Base-by-base conservation (phyloP, 2,888 invertebrate species). In the Adineta ricciae region DNA sequence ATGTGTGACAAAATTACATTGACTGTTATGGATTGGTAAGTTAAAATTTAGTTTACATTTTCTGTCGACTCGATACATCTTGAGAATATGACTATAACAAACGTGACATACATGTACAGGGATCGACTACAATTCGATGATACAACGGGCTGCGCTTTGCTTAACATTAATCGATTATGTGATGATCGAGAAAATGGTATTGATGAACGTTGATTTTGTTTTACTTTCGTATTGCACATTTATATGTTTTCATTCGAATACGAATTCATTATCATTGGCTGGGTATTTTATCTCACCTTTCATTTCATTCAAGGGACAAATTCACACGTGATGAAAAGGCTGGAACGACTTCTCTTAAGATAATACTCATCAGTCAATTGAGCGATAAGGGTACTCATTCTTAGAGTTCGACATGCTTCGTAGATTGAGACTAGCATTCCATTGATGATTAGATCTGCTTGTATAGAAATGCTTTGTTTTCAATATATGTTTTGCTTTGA, bases 1-100 rank as follows among this genome's bases (percentile, higher is more conserved):
- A 91, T 91, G 91, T 91, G 91, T 89, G 91, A 91, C 87, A 89
- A 89, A 87, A 88, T 91, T 49, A 89, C 89, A 86, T 87, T 91
- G 19, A 89, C 89, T 46, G 88, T 91, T 86, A 89, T 88, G 88
- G 91, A 91, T 86, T 91, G 91, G 91, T 91, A 89, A 88, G 90
- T 88, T 19, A 19, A 46, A 46, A 8, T 4, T 11, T 78, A 11
- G 21, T 78, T 41, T 9, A 4, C n/a, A 41, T 78, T 41, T 5
- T 36, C 41, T 78, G 9, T 46, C 5, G 11, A 46, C 5, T 46
- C 11, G 8, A 8, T 46, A 46, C 46, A 46, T 46, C n/a, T n/a
- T n/a, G n/a, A n/a, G n/a, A n/a, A n/a, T n/a, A n/a, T n/a, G n/a
- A n/a, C n/a, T 46, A 46, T 46, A 46, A 46, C 11, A 46, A 46